A percentile compares a stretch with the other conserved stretches of the same genome.
These are phyloP conservation scores for Eumacrocentrus americanus DNA, from an alignment of 2,888 invertebrate genomes.

Conservation along the genomic window DNA sequence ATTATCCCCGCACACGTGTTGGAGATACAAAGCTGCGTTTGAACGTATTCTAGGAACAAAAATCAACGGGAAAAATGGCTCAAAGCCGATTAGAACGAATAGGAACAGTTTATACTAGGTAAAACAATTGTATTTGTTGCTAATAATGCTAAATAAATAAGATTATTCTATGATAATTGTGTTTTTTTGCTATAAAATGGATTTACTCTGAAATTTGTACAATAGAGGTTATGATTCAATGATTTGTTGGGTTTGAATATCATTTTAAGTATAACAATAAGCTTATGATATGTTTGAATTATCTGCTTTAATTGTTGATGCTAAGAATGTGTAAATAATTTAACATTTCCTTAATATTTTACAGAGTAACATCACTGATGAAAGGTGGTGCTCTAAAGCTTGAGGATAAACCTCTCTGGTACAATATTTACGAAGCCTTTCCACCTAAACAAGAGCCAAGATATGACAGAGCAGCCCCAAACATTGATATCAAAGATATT, in stretches of 20 bases:
- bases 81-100: slow-evolving; percentile 54
- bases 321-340: too few relatives aligned
- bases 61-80: slow-evolving; percentile 47
- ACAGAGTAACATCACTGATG: slow-evolving; percentile 79
- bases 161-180: background rate
- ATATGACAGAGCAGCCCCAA: slow-evolving; percentile 72
- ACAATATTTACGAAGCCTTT: slow-evolving; percentile 86
- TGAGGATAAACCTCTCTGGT: slow-evolving; percentile 91
- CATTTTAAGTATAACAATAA: too few relatives aligned
- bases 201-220: too few relatives aligned
- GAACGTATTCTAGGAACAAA: background rate
- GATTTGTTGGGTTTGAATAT: background rate
- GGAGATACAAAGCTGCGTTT: background rate
- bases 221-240: too few relatives aligned
- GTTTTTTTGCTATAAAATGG: background rate
- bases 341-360: too few relatives aligned
- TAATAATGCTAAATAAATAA: background rate
- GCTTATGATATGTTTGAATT: slow-evolving; percentile 13
- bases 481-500: slow-evolving; percentile 70
- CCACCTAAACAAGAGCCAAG: slow-evolving; percentile 86
- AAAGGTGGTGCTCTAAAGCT: slow-evolving; percentile 78
- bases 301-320: slow-evolving; percentile 23
- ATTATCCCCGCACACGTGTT: too few relatives aligned
- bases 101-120: slow-evolving; percentile 57
- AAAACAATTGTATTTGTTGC: background rate